Conservation (phyloP, 2,113 vertebrate species). For the Trochalopteron elliotii region DNA sequence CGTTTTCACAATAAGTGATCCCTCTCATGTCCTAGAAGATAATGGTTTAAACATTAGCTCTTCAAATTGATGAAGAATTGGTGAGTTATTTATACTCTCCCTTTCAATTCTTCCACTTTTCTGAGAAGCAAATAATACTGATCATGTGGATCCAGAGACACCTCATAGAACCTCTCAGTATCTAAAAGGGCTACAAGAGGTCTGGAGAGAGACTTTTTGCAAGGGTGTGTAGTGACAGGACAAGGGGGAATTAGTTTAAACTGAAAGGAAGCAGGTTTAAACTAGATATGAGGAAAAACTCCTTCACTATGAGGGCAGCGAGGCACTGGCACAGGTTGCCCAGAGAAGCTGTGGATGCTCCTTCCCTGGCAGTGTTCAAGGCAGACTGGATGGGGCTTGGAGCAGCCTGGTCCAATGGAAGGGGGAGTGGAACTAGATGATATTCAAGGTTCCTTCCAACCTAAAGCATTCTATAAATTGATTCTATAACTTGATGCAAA, state of each 20-base stretch:
- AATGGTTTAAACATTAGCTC: background rate
- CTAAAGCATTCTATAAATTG: background rate
- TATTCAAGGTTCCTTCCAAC: background rate
- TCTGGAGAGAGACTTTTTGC: background rate
- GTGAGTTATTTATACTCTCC: background rate
- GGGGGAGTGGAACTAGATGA: background rate
- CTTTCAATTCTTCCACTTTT: background rate
- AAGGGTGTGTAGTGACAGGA: background rate
- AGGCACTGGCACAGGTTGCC: too few relatives aligned
- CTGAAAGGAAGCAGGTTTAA: background rate
- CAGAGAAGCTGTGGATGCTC: rapidly evolving
- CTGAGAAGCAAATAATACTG: background rate
- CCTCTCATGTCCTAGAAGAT: background rate
- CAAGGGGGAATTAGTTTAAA: background rate
- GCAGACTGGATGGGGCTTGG: background rate
- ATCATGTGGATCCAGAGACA: background rate
- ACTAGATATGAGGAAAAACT: background rate
- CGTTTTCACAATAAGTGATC: background rate
- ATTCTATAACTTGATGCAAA: background rate
- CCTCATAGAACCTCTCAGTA: background rate
- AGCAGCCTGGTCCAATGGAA: background rate
- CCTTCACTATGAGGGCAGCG: rapidly evolving
- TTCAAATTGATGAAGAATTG: background rate
- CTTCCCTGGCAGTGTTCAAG: background rate
- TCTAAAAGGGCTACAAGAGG: background rate